Evolutionary conservation across 2,113 vertebrate species (phyloP).

Genomic region (Peromyscus californicus): DNA sequence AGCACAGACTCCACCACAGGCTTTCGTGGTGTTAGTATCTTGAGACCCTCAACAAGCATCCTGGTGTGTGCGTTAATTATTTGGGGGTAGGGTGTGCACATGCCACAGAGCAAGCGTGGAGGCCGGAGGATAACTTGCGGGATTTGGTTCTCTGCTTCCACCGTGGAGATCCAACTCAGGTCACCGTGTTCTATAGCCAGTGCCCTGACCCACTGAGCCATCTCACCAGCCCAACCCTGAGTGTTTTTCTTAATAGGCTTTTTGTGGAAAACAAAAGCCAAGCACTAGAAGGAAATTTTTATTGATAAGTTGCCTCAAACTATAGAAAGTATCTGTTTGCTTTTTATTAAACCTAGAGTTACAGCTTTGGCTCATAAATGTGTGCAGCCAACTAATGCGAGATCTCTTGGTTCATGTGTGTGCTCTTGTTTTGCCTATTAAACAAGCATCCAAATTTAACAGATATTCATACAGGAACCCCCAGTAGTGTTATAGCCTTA

Average conservation of each 20-base stretch:
- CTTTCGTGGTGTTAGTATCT: background rate
- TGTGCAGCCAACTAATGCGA: background rate
- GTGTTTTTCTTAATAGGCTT: background rate
- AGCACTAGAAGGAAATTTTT: constrained; percentile 13
- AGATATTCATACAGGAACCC: background rate
- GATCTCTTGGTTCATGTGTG: constrained; percentile 26
- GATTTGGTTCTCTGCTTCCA: background rate
- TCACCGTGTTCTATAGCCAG: background rate
- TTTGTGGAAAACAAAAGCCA: constrained; percentile 36
- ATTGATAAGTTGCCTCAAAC: background rate
- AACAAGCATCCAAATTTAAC: constrained; percentile 23
- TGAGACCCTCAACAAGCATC: background rate
- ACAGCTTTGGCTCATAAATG: constrained; percentile 30
- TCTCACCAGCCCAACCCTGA: background rate
- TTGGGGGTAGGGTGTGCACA: background rate
- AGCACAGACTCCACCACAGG: background rate
- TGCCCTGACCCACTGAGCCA: background rate
- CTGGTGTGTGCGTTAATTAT: background rate
- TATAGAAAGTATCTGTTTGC: background rate
- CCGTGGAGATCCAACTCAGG: background rate
- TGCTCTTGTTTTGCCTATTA: constrained; percentile 11
- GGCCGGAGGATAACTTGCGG: background rate
- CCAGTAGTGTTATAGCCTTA: background rate
- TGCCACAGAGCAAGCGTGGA: background rate
- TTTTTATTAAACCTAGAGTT: constrained; percentile 34